These are phyloP conservation scores for Cromileptes altivelis DNA, from an alignment of 2,113 vertebrate species.

Conservation along the genomic window DNA sequence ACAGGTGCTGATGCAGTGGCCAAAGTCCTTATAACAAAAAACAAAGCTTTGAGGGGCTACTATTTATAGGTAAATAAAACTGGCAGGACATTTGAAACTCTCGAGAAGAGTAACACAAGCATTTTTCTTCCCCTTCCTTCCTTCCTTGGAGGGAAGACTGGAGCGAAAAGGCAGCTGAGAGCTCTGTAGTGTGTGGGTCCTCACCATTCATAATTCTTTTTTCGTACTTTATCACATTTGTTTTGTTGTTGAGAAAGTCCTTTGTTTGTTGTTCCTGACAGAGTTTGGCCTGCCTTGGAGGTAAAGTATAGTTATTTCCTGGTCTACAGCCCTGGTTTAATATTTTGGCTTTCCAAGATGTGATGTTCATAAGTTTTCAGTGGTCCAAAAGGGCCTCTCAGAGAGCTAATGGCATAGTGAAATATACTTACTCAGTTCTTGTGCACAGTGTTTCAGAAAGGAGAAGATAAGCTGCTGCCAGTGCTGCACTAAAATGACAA, in stretches of 20 bases:
- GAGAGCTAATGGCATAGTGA: slow-evolving; percentile 1
- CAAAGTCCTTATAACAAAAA: background rate
- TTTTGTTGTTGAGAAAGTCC: background rate
- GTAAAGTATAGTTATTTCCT: background rate
- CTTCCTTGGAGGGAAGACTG: background rate
- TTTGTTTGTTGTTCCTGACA: background rate
- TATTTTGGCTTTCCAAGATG: background rate
- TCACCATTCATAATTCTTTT: background rate
- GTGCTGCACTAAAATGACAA: slow-evolving; percentile 8
- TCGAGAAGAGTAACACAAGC: background rate
- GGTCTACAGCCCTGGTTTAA: background rate
- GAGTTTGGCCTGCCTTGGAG: background rate
- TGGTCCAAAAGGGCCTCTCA: background rate
- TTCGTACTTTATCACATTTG: background rate
- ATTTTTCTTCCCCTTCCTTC: background rate
- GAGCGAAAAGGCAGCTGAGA: background rate
- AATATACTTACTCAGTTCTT: background rate
- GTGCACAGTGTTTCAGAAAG: background rate
- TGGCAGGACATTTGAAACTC: slow-evolving; percentile 2
- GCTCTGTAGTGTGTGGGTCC: background rate
- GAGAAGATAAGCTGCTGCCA: background rate
- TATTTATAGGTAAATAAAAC: slow-evolving; percentile 25
- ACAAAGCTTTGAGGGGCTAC: slow-evolving; percentile 3
- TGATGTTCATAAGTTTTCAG: background rate
- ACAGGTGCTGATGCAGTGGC: slow-evolving; percentile 7